Evolutionary conservation across 2,113 vertebrate genomes (phyloP).

Genomic region (Coptodon rendalli): DNA sequence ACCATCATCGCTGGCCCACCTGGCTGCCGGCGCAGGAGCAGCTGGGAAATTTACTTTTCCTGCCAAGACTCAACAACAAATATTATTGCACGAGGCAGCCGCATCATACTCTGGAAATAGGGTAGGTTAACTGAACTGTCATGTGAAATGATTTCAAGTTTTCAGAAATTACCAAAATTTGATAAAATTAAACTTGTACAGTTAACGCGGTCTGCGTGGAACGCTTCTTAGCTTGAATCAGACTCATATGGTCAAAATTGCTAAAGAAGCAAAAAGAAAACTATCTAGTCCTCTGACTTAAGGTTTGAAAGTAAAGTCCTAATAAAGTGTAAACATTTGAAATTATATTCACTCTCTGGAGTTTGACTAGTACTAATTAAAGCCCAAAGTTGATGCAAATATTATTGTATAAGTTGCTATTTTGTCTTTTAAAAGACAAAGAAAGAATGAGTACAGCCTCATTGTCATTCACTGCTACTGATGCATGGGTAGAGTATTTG

Average conservation of each 20-base stretch:
- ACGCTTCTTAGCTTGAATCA: neutral
- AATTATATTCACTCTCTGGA: neutral
- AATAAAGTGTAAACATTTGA: neutral
- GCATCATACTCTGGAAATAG: conserved; percentile 2
- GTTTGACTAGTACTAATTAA: neutral
- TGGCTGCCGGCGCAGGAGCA: conserved; percentile 26
- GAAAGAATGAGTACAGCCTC: neutral
- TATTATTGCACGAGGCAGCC: neutral
- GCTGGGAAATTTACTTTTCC: conserved; percentile 18
- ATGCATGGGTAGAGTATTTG: neutral
- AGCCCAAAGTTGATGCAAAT: neutral
- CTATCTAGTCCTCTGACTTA: neutral
- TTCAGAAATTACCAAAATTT: neutral
- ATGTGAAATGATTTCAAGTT: neutral
- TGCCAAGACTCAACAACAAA: conserved; percentile 34
- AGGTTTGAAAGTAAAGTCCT: neutral
- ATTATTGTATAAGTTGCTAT: neutral
- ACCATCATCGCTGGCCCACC: conserved; percentile 35
- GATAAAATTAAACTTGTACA: neutral
- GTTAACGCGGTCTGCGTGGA: neutral
- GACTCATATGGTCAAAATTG: neutral
- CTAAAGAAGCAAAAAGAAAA: neutral
- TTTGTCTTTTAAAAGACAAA: neutral
- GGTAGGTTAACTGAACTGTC: neutral
- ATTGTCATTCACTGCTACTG: neutral